A percentile compares a stretch with the other conserved stretches of the same genome.
These are phyloP conservation scores for Chesias legatella DNA, from an alignment of 2,888 invertebrate species.

Conservation along the genomic window DNA sequence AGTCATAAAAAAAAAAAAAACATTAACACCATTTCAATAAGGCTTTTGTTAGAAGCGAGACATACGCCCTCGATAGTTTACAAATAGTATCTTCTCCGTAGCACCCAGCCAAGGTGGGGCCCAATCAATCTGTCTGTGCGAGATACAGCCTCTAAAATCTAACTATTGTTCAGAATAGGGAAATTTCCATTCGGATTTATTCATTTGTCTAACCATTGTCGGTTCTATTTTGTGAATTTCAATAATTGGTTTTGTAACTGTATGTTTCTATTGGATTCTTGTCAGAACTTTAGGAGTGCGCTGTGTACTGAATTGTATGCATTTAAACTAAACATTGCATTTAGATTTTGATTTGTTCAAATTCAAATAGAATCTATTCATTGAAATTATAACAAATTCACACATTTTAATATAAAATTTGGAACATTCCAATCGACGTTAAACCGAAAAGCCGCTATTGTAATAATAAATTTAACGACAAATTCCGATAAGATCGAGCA, in stretches of 20 bases:
- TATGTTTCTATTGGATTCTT: slow-evolving; percentile 11
- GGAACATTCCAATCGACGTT: slow-evolving; percentile 52
- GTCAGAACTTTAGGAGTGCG: slow-evolving; percentile 9
- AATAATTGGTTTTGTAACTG: slow-evolving; percentile 40
- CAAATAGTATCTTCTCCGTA: slow-evolving; percentile 45
- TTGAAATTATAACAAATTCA: slow-evolving; percentile 20
- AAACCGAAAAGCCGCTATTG: slow-evolving; percentile 57
- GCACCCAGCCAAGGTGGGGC: slow-evolving; percentile 54
- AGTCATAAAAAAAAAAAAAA: too few relatives aligned
- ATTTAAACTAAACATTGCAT: too few relatives aligned
- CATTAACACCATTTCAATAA: too few relatives aligned
- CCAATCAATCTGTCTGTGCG: slow-evolving; percentile 79
- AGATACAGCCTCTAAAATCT: slow-evolving; percentile 79
- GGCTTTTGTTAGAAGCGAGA: neutral
- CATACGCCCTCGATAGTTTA: slow-evolving; percentile 21
- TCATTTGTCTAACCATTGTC: slow-evolving; percentile 79
- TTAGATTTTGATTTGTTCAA: slow-evolving; percentile 31
- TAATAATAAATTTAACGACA: slow-evolving; percentile 72
- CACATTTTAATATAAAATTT: slow-evolving; percentile 45
- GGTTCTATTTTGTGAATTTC: slow-evolving; percentile 53
- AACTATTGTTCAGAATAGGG: slow-evolving; percentile 79
- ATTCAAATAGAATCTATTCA: slow-evolving; percentile 17
- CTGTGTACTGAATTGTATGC: slow-evolving; percentile 16
- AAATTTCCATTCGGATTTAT: slow-evolving; percentile 80
- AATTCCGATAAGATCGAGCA: slow-evolving; percentile 76